Percentiles rank a stretch among this genome's conserved stretches.
Evolutionary conservation across 2,888 invertebrate genomes (phyloP).

Genomic region (Euspilapteryx auroguttella): DNA sequence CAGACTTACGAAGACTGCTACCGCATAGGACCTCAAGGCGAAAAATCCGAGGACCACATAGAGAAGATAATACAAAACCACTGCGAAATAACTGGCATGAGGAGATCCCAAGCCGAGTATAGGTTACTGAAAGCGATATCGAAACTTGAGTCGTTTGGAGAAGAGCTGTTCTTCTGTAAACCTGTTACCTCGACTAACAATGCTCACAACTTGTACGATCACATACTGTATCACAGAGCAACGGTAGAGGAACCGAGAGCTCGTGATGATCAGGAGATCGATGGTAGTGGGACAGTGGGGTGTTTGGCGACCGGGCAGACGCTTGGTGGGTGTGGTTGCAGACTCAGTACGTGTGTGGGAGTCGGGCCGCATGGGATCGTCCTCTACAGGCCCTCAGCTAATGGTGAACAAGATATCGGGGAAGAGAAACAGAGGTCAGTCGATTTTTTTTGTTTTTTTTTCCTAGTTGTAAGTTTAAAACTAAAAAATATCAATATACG

Average conservation of each 20-base stretch:
- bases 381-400: slow-evolving; percentile 60
- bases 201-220: slow-evolving; percentile 76
- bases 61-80: slow-evolving; percentile 67
- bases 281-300: slow-evolving; percentile 46
- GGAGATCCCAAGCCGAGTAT: slow-evolving; percentile 79
- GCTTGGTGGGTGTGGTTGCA: slow-evolving; percentile 44
- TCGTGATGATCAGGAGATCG: slow-evolving; percentile 43
- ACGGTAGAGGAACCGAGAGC: slow-evolving; percentile 54
- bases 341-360: slow-evolving; percentile 63
- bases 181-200: slow-evolving; percentile 59
- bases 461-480: too few relatives aligned
- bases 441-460: too few relatives aligned
- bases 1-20: slow-evolving; percentile 66
- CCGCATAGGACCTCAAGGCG: slow-evolving; percentile 62
- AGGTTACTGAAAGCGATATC: slow-evolving; percentile 81
- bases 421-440: slow-evolving; percentile 66
- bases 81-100: slow-evolving; percentile 65
- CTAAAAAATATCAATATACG: too few relatives aligned
- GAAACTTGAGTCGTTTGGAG: slow-evolving; percentile 78
- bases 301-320: slow-evolving; percentile 42
- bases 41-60: slow-evolving; percentile 65
- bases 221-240: slow-evolving; percentile 65
- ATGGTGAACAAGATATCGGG: slow-evolving; percentile 60
- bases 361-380: slow-evolving; percentile 85
- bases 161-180: slow-evolving; percentile 80